These are phyloP conservation scores for Eublepharis macularius DNA, from an alignment of 2,113 vertebrate species.

Conservation along the genomic window DNA sequence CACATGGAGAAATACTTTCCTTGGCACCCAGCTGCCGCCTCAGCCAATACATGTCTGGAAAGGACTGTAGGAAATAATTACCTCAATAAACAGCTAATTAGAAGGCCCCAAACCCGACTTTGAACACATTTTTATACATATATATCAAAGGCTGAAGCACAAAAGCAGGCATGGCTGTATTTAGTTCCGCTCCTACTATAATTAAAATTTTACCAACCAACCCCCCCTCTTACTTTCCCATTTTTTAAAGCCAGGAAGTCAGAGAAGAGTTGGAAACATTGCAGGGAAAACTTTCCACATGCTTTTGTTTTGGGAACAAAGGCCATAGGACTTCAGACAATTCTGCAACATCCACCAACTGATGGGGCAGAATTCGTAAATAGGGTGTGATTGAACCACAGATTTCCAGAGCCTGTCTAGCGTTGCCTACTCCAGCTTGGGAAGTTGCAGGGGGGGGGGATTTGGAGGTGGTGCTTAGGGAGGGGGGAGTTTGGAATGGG, in stretches of 20 bases:
- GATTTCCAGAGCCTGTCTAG: neutral
- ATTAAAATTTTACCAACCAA: neutral
- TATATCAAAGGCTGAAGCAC: neutral
- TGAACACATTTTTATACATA: slow-evolving; percentile 6
- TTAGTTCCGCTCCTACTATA: neutral
- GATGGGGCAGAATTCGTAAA: neutral
- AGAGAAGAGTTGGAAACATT: neutral
- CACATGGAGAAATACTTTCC: neutral
- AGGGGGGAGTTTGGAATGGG: too few relatives aligned
- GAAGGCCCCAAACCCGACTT: neutral
- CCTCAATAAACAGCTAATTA: slow-evolving; percentile 27
- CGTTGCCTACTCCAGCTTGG: too few relatives aligned
- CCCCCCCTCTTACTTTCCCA: neutral
- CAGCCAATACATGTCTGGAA: neutral
- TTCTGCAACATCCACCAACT: neutral
- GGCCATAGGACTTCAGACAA: neutral
- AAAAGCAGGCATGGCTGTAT: neutral
- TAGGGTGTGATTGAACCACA: too few relatives aligned
- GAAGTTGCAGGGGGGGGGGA: too few relatives aligned
- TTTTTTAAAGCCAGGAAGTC: neutral
- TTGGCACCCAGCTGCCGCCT: slow-evolving; percentile 13
- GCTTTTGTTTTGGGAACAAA: neutral
- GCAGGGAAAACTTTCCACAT: neutral
- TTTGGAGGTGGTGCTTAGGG: too few relatives aligned
- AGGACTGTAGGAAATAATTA: neutral